Base-by-base conservation (phyloP, 2,113 vertebrate genomes). In the Neodontobutis hainanensis region DNA sequence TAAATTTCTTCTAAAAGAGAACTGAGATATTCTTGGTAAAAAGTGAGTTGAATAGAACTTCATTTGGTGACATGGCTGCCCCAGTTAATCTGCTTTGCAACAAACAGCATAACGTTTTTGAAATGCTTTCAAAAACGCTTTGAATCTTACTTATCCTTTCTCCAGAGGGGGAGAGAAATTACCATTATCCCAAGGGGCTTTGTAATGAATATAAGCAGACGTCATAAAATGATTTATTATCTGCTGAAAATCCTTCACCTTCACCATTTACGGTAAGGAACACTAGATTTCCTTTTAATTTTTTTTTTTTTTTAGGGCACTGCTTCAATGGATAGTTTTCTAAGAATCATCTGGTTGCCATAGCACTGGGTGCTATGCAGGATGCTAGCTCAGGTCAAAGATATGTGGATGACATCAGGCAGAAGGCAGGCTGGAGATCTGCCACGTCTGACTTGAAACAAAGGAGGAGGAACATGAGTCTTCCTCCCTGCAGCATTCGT, bases 341-440 rank as follows among this genome's bases (percentile, higher is more conserved):
- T 53, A 71, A 56, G 62, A 55, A 77, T 87, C 87, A 89, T 89
- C 68, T 83, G 86, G 78, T 81, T 73, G 69, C 81, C 84, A 80
- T 79, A 81, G 50, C 12, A 12, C 61, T 68, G 38, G n/a, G 58
- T 47, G 58, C 55, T 51, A 52, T 61, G 65, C 70, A 61, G 65
- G 55, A 83, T 66, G 73, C 45, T 14, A 51, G 70, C 62, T 74
- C 75, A 86, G 77, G 77, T 85, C 84, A 83, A 49, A 80, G 77
- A 84, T 73, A 68, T 81, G 71, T 68, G 9, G 58, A 88, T 81
- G 87, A 87, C 87, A 68, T 86, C 84, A 82, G 73, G 58, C 78
- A 62, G 71, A 85, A 88, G 62, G 78, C 65, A 82, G 80, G 59
- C 74, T 80, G 78, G 73, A 82, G 51, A 69, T 74, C 65, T 68